Evolutionary conservation across 2,113 vertebrate species (phyloP).

Genomic region (Regulus satrapa): DNA sequence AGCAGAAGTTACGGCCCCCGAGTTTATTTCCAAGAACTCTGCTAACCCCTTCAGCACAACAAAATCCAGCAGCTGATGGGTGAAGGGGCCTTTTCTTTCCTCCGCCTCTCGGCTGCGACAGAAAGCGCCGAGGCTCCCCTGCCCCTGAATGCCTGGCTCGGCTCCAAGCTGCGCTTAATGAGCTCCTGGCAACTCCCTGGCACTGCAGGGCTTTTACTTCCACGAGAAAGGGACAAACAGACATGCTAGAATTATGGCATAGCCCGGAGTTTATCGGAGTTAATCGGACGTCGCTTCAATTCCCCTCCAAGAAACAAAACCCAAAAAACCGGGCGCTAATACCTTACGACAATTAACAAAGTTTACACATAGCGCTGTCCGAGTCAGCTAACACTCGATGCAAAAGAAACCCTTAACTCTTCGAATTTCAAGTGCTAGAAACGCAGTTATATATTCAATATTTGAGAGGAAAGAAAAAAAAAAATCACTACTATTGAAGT

Average conservation of each 20-base stretch:
- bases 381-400: neutral
- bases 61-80: neutral
- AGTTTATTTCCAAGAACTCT: conserved; percentile 27
- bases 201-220: neutral
- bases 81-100: neutral
- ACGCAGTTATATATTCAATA: neutral
- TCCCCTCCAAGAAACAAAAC: neutral
- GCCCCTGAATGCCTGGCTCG: conserved; percentile 28
- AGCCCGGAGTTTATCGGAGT: neutral
- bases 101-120: neutral
- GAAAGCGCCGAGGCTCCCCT: neutral
- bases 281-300: neutral
- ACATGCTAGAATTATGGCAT: neutral
- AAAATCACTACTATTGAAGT: neutral
- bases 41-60: conserved; percentile 17
- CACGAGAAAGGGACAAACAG: neutral
- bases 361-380: neutral
- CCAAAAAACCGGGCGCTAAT: neutral
- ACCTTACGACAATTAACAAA: neutral
- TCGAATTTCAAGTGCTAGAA: neutral
- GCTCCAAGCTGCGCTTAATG: conserved; percentile 33
- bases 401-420: neutral
- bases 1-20: neutral
- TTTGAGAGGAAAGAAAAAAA: neutral
- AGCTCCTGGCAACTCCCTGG: conserved; percentile 38